A percentile compares a stretch with the other conserved stretches of the same genome.
phyloP scores from a whole-genome alignment of 2,113 vertebrate species.

The Silurus asotus region DNA sequence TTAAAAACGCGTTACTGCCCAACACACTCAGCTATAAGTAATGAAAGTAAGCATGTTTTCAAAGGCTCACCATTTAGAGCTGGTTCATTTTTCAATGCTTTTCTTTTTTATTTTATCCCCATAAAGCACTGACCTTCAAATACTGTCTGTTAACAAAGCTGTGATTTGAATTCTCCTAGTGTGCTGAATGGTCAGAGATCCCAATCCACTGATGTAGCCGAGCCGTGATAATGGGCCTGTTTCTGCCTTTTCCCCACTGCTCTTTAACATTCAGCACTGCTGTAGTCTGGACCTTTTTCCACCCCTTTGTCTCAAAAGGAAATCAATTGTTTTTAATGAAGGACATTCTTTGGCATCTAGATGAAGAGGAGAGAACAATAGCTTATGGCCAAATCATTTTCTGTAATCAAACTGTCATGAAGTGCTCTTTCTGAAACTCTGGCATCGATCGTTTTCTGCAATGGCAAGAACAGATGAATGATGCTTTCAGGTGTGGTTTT shows the following conservation, averaged over 20 bases:
- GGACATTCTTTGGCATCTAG: conserved; percentile 23
- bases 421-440: conserved; percentile 35
- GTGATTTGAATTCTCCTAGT: conserved; percentile 16
- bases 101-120: neutral
- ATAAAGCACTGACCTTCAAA: conserved; percentile 11
- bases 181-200: conserved; percentile 4
- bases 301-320: conserved; percentile 31
- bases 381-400: conserved; percentile 43
- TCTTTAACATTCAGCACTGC: conserved; percentile 35
- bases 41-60: neutral
- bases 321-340: conserved; percentile 40
- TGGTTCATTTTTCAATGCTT: neutral
- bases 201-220: conserved; percentile 14
- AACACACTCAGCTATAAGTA: neutral
- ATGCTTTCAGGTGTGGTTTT: conserved; percentile 4
- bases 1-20: too few relatives aligned
- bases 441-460: neutral
- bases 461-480: conserved; percentile 13
- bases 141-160: neutral
- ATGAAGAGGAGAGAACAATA: conserved; percentile 27
- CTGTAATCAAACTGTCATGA: conserved; percentile 37
- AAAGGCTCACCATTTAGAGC: neutral
- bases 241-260: conserved; percentile 7
- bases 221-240: conserved; percentile 16
- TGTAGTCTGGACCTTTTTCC: conserved; percentile 25